Conservation (phyloP, 30 jellyfish, hydroid and myxozoan species). For the Pelagia noctiluca region DNA sequence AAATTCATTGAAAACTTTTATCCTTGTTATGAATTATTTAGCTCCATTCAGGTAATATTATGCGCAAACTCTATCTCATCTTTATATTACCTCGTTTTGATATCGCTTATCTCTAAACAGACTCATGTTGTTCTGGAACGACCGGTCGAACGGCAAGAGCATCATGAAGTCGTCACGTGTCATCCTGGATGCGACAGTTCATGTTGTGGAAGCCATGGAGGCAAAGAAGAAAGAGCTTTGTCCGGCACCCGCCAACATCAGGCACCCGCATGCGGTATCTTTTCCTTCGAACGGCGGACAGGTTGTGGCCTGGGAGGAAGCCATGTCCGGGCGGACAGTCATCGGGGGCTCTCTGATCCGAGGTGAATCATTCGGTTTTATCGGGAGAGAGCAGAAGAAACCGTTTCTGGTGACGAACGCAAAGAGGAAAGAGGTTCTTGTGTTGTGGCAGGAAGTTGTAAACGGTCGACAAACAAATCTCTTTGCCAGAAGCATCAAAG, state of each 20-base stretch:
- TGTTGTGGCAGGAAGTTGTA: conserved; percentile 61
- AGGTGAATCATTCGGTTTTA: conserved; percentile 40
- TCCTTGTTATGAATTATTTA: too few species aligned
- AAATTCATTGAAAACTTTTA: too few species aligned
- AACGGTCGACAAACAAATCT: conserved; percentile 51
- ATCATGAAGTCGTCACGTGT: conserved; percentile 60
- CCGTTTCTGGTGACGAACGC: conserved; percentile 55
- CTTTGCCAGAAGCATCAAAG: conserved; percentile 48
- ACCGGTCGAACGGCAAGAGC: conserved; percentile 42
- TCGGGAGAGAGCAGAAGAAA: conserved; percentile 49
- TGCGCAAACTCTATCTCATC: too few species aligned
- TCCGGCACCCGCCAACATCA: conserved; percentile 35
- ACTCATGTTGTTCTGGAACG: conserved; percentile 64
- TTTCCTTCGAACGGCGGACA: conserved; percentile 62
- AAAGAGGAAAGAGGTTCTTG: conserved; percentile 36
- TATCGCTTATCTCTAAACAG: conserved; percentile 4
- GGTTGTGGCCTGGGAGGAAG: conserved; percentile 53
- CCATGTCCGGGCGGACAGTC: conserved; percentile 32
- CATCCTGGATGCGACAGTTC: background rate
- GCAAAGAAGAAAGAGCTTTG: conserved; percentile 31
- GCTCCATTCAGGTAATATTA: too few species aligned
- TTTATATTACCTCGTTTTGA: background rate
- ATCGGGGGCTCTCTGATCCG: conserved; percentile 45
- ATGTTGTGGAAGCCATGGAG: conserved; percentile 42
- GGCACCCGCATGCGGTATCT: conserved; percentile 32